Evolutionary conservation across 2,797 vertebrate genomes (phyloP).

Genomic region (Anguilla anguilla): DNA sequence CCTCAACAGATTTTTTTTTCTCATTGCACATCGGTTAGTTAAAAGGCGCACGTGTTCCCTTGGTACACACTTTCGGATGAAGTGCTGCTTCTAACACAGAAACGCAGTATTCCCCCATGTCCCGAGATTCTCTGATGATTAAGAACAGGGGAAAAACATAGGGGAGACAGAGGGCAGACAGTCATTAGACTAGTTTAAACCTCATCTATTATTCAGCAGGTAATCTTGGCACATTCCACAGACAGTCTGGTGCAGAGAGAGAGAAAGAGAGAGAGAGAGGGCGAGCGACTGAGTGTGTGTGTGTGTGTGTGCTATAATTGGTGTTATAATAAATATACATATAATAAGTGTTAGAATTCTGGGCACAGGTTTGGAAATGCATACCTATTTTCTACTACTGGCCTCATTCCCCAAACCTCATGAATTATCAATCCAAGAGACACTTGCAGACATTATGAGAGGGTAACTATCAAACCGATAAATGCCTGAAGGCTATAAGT

Average conservation of each 20-base stretch:
- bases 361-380: background rate
- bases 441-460: background rate
- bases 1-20: background rate
- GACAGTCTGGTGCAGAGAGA: background rate
- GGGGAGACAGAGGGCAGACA: slow-evolving; percentile 49
- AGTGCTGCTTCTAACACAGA: slow-evolving; percentile 8
- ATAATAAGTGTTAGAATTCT: background rate
- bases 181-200: slow-evolving; percentile 58
- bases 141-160: slow-evolving; percentile 55
- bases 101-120: background rate
- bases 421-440: background rate
- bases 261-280: background rate
- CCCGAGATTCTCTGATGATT: slow-evolving; percentile 47
- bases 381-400: background rate
- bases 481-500: background rate
- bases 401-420: background rate
- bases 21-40: background rate
- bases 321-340: background rate
- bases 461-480: background rate
- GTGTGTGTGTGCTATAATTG: slow-evolving; percentile 1
- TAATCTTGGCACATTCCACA: slow-evolving; percentile 37
- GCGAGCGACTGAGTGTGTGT: slow-evolving; percentile 20
- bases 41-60: background rate
- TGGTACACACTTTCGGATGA: slow-evolving; percentile 21
- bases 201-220: slow-evolving; percentile 61